phyloP scores from a whole-genome alignment of 2,888 invertebrate species.

The Diadegma fenestrale region DNA sequence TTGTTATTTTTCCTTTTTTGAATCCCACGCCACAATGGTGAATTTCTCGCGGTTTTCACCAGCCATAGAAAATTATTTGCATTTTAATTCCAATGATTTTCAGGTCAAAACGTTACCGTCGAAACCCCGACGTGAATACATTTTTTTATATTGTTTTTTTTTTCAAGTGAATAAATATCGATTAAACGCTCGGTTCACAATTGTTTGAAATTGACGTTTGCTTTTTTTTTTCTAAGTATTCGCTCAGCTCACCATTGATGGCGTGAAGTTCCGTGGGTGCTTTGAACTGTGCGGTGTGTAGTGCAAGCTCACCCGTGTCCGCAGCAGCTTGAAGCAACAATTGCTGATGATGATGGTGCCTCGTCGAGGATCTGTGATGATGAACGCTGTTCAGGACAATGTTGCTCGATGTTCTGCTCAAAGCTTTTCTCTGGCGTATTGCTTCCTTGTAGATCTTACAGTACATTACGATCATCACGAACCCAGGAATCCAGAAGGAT shows the following conservation, averaged over 20 bases:
- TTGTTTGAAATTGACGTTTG: slow-evolving; percentile 29
- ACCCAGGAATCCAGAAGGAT: slow-evolving; percentile 96
- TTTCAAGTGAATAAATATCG: not conserved
- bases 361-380: slow-evolving; percentile 91
- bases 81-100: slow-evolving; percentile 10
- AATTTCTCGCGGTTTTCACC: slow-evolving; percentile 10
- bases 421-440: slow-evolving; percentile 92
- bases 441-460: slow-evolving; percentile 93
- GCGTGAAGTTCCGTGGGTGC: slow-evolving; percentile 80
- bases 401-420: slow-evolving; percentile 94
- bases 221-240: slow-evolving; percentile 60
- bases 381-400: slow-evolving; percentile 94
- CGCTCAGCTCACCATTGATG: slow-evolving; percentile 79
- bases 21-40: slow-evolving; percentile 37
- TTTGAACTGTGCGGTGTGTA: slow-evolving; percentile 79
- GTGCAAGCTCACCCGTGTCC: slow-evolving; percentile 81
- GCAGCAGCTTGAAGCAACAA: slow-evolving; percentile 81
- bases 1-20: not conserved
- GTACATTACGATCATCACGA: slow-evolving; percentile 97
- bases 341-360: slow-evolving; percentile 88
- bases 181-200: not conserved
- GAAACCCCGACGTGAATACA: not conserved
- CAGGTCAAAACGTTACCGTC: not conserved
- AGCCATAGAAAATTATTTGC: not conserved
- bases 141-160: not conserved